These are phyloP conservation scores for Acropternis orthonyx DNA, from an alignment of 2,797 vertebrate genomes.

Conservation along the genomic window DNA sequence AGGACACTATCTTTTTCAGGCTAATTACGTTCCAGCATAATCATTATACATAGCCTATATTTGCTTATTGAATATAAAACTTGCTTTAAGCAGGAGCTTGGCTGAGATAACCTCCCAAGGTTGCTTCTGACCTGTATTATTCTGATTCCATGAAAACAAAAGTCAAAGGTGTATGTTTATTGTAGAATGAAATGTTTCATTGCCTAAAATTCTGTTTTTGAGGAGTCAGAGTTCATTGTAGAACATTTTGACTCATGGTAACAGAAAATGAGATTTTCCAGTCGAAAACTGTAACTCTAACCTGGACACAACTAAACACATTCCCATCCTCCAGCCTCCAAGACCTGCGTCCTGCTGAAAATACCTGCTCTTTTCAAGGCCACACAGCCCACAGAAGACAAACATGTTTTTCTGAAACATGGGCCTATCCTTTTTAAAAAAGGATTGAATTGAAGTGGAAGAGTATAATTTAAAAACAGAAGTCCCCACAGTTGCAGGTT, in stretches of 20 bases:
- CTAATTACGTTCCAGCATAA: conserved; percentile 42
- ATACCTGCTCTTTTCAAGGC: not conserved
- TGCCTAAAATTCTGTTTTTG: conserved; percentile 31
- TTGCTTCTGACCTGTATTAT: conserved; percentile 27
- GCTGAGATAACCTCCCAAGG: conserved; percentile 5
- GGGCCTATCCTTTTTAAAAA: not conserved
- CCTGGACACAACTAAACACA: not conserved
- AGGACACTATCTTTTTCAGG: conserved; percentile 7
- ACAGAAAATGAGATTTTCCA: conserved; percentile 22
- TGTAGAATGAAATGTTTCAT: not conserved
- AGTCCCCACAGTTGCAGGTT: conserved; percentile 23
- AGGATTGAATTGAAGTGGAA: not conserved
- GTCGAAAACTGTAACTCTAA: not conserved
- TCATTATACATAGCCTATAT: not conserved
- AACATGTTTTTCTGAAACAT: not conserved
- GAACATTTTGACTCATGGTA: not conserved
- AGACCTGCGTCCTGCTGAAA: not conserved
- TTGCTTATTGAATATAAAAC: conserved; percentile 20
- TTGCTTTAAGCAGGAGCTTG: conserved; percentile 16
- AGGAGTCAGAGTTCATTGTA: conserved; percentile 37
- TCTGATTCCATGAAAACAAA: conserved; percentile 16
- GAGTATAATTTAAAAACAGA: conserved; percentile 53
- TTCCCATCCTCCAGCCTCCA: not conserved
- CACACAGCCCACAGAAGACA: not conserved
- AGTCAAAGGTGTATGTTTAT: not conserved